These are phyloP conservation scores for Heliconius charithonia DNA, from an alignment of 2,888 invertebrate genomes.

Conservation along the genomic window DNA sequence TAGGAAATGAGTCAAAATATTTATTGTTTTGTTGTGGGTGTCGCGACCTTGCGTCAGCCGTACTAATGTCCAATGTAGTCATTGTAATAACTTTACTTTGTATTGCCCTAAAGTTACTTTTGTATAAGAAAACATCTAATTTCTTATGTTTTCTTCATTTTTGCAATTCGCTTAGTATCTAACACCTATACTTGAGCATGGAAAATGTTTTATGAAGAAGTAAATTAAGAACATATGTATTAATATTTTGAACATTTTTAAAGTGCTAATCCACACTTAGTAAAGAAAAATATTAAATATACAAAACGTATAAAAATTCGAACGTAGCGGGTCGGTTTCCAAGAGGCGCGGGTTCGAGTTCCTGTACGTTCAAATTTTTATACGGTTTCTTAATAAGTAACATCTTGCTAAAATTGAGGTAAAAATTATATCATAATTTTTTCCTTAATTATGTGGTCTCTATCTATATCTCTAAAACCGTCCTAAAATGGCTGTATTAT, in stretches of 20 bases:
- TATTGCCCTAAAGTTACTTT: neutral
- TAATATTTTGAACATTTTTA: no score
- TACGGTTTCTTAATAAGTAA: no score
- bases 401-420: constrained; percentile 1
- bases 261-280: no score
- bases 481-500: neutral
- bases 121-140: neutral
- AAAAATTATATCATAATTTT: neutral
- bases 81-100: constrained; percentile 34
- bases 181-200: neutral
- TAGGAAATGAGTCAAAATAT: constrained; percentile 70
- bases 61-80: constrained; percentile 61
- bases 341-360: no score
- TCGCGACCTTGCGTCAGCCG: constrained; percentile 64
- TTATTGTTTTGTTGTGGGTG: constrained; percentile 66
- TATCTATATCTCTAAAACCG: neutral
- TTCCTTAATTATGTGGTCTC: neutral
- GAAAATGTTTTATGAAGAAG: neutral
- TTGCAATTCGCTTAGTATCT: no score
- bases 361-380: no score
- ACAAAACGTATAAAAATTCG: no score
- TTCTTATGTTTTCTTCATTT: neutral
- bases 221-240: no score
- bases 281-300: no score
- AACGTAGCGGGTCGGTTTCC: no score